These are phyloP conservation scores for Lepidocyrtinus sp. DNA, from an alignment of 2,888 invertebrate species.

Conservation along the genomic window DNA sequence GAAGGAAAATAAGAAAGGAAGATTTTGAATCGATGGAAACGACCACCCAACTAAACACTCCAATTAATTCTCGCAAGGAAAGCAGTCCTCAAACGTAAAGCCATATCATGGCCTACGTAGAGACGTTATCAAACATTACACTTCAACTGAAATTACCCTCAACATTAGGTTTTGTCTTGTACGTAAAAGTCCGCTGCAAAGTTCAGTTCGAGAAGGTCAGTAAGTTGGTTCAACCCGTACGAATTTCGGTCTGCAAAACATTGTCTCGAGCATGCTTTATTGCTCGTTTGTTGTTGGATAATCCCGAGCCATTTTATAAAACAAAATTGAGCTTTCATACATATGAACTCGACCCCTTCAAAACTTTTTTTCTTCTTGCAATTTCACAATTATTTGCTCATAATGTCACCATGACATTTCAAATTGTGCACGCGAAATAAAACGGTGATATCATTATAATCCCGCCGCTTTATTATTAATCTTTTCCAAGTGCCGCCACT, in stretches of 20 bases:
- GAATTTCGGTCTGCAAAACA: too few relatives aligned
- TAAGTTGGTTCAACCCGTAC: too few relatives aligned
- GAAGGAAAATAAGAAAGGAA: not conserved
- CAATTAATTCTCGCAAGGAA: not conserved
- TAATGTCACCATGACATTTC: conserved; percentile 53
- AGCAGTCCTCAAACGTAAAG: too few relatives aligned
- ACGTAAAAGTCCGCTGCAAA: too few relatives aligned
- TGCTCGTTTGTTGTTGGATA: not conserved
- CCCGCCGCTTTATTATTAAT: conserved; percentile 13
- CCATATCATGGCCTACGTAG: too few relatives aligned
- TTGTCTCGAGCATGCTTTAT: not conserved
- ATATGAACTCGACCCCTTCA: not conserved
- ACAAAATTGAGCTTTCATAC: not conserved
- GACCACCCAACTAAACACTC: not conserved
- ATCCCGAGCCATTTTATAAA: not conserved
- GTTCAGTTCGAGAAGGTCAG: too few relatives aligned
- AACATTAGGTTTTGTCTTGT: too few relatives aligned
- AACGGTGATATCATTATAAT: not conserved
- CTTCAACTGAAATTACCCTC: too few relatives aligned
- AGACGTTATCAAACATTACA: too few relatives aligned
- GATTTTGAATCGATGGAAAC: not conserved
- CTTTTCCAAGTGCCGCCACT: not conserved
- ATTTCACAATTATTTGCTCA: conserved; percentile 14
- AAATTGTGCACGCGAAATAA: conserved; percentile 15
- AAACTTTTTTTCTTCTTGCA: not conserved